Percentiles rank a stretch among this genome's conserved stretches.
These are phyloP conservation scores for Gallinago media DNA, from an alignment of 2,113 vertebrate species.

Conservation along the genomic window DNA sequence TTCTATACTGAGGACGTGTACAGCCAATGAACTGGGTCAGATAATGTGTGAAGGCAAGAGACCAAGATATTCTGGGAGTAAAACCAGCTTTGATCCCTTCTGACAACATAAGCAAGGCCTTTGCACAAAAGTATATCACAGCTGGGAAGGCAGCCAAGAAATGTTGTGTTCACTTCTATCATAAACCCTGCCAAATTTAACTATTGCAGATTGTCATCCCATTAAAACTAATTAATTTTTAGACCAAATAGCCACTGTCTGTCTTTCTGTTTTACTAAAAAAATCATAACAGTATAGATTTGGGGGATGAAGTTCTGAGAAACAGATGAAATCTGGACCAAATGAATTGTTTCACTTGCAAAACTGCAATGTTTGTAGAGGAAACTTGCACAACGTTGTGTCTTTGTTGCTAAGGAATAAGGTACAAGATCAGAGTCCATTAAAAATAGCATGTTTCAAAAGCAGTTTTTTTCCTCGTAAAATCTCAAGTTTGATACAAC, in stretches of 20 bases:
- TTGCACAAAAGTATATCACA: slow-evolving; percentile 25
- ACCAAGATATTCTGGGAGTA: slow-evolving; percentile 47
- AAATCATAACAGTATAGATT: not conserved
- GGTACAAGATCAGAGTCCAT: not conserved
- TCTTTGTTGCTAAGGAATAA: not conserved
- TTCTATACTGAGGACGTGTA: not conserved
- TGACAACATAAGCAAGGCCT: slow-evolving; percentile 26
- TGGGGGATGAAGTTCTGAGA: not conserved
- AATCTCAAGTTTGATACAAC: not conserved
- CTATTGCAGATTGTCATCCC: not conserved
- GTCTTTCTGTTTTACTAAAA: not conserved
- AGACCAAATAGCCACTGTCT: not conserved
- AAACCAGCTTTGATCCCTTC: slow-evolving; percentile 48
- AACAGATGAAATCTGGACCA: not conserved
- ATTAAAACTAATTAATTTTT: slow-evolving; percentile 12
- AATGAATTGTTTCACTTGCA: not conserved
- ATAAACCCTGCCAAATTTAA: slow-evolving; percentile 23
- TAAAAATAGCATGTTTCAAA: not conserved
- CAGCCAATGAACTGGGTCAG: slow-evolving; percentile 22
- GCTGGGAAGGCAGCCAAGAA: slow-evolving; percentile 39
- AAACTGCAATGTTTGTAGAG: not conserved
- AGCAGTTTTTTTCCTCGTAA: not conserved
- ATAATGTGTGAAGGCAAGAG: slow-evolving; percentile 20
- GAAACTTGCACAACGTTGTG: not conserved
- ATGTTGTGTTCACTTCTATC: not conserved